Base-by-base conservation (phyloP, 1,140 invertebrate species). In the Brachionus calyciflorus region DNA sequence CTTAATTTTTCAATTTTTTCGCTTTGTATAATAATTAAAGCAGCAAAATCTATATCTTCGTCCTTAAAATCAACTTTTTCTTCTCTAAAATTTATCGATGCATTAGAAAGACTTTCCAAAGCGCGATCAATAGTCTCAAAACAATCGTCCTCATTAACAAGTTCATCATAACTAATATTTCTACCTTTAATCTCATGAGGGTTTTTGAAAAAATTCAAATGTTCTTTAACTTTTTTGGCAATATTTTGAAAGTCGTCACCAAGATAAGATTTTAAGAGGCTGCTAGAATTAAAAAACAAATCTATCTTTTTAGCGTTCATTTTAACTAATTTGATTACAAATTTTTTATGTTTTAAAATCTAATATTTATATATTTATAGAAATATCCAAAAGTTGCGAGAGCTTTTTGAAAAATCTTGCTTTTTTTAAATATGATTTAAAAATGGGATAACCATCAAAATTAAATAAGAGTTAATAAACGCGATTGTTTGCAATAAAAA, bases 71-170 rank as follows among this genome's bases (percentile, higher is more conserved):
- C 2, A 55, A 26, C 3, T 14, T 48, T 28, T 24, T 55, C 26
- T 55, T 26, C 26, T 55, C 14, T 55, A 14, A 55, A 26, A 28
- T 7, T n/a, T n/a, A n/a, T n/a, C n/a, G 51, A 55, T 24, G 4
- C 51, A 26, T 24, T 24, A 55, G 3, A 55, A 55, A 55, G 51
- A 55, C 5, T 55, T 55, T 55, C 51, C 14, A 55, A 55, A 55
- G 51, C 51, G 21, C 26, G 17, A 55, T 55, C 51, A 55, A 55
- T 55, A 12, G 19, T 24, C 19, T 24, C 12, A 24, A 55, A 55
- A 26, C 51, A 55, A 24, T 55, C 51, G 3, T 55, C 19, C 19
- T 55, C 51, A 55, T 55, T 26, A 28, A 55, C 51, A 55, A 17
- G 26, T 24, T 55, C 19, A 24, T 55, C 51, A 26, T 21, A 21